Conservation (phyloP, 1,140 invertebrate genomes). For the Apis cerana region DNA sequence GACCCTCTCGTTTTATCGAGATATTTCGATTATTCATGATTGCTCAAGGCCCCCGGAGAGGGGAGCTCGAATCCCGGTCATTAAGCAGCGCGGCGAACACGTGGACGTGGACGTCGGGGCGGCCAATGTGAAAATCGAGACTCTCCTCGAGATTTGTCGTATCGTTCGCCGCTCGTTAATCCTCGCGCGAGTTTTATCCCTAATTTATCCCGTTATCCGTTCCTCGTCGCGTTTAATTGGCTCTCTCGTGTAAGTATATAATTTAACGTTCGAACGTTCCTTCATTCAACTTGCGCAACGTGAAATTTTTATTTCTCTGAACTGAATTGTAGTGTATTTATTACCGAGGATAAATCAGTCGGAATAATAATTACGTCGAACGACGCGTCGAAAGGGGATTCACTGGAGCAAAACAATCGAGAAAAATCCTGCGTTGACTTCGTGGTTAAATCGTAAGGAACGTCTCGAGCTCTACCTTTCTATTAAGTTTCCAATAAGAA, state of each 20-base stretch:
- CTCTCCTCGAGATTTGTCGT: slow-evolving; percentile 25
- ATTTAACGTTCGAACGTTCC: slow-evolving; percentile 8
- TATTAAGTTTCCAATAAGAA: not conserved
- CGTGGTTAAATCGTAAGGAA: no score
- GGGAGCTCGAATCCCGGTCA: slow-evolving; percentile 34
- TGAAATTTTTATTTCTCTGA: not conserved
- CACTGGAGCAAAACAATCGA: no score
- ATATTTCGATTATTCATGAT: slow-evolving; percentile 65
- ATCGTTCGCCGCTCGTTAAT: slow-evolving; percentile 57
- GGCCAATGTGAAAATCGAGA: slow-evolving; percentile 31
- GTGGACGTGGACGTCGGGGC: slow-evolving; percentile 22
- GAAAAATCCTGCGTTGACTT: no score
- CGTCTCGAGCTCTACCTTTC: no score
- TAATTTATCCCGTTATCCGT: slow-evolving; percentile 59
- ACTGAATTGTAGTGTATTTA: no score
- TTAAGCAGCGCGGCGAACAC: slow-evolving; percentile 46
- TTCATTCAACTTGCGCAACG: not conserved
- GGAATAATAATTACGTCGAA: no score
- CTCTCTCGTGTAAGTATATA: slow-evolving; percentile 46
- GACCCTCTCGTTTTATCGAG: slow-evolving; percentile 40
- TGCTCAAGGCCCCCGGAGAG: slow-evolving; percentile 28
- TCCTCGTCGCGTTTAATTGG: slow-evolving; percentile 59
- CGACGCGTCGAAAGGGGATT: no score
- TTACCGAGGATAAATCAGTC: no score
- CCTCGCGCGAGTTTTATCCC: slow-evolving; percentile 45